A percentile compares a stretch with the other conserved stretches of the same genome.
phyloP scores from a whole-genome alignment of 2,113 vertebrate genomes.

The Leptosomus discolor region DNA sequence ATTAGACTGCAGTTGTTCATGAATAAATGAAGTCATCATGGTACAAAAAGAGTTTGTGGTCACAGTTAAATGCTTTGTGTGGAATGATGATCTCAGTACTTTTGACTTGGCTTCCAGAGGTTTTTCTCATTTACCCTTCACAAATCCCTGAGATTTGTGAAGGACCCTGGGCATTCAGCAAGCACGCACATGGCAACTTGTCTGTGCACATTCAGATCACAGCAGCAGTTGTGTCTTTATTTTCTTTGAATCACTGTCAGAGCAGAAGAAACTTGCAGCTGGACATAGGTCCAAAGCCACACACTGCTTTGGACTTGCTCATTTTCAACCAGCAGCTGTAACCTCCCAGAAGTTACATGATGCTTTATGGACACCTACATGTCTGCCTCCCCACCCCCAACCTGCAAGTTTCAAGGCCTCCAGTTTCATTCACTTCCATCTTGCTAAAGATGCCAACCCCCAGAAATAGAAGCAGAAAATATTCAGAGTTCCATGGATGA shows the following conservation, averaged over 20 bases:
- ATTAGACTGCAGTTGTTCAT: background rate
- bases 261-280: background rate
- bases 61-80: background rate
- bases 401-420: background rate
- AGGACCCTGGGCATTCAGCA: background rate
- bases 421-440: background rate
- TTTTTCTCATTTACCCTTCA: background rate
- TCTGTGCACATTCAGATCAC: background rate
- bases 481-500: background rate
- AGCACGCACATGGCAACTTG: fast-evolving
- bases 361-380: background rate
- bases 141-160: background rate
- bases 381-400: fast-evolving
- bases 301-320: background rate
- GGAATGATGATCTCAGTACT: background rate
- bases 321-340: background rate
- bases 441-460: background rate
- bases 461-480: background rate
- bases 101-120: background rate
- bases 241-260: background rate
- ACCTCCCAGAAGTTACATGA: background rate
- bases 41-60: background rate
- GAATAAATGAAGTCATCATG: background rate
- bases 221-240: background rate
- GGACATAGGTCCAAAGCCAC: background rate